These are phyloP conservation scores for Hestina assimilis DNA, from an alignment of 1,140 invertebrate species.

Conservation along the genomic window DNA sequence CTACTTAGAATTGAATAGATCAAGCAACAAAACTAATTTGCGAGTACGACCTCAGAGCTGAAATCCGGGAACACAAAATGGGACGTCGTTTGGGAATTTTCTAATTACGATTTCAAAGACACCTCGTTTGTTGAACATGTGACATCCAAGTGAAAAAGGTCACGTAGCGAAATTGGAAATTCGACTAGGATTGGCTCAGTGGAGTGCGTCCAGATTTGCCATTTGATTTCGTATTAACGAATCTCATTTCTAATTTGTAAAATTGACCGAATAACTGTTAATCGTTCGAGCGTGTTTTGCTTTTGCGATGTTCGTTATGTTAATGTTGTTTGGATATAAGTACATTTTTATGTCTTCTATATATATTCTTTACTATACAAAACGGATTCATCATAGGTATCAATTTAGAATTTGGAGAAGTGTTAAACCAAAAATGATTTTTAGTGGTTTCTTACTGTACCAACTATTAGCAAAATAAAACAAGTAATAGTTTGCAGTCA, in stretches of 20 bases:
- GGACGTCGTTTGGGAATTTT: slow-evolving; percentile 73
- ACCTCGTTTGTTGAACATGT: slow-evolving; percentile 72
- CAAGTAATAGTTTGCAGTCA: too few species aligned
- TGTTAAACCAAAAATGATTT: too few species aligned
- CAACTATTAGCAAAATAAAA: too few species aligned
- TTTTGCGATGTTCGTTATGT: neutral
- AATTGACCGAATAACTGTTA: slow-evolving; percentile 18
- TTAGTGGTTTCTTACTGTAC: too few species aligned
- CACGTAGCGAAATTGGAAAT: slow-evolving; percentile 71
- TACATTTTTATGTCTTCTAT: too few species aligned
- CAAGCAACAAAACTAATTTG: slow-evolving; percentile 70
- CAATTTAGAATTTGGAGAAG: too few species aligned
- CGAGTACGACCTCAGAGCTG: slow-evolving; percentile 42
- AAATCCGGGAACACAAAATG: slow-evolving; percentile 56
- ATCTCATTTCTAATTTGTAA: slow-evolving; percentile 48
- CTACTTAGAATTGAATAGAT: slow-evolving; percentile 30
- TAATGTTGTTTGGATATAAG: neutral
- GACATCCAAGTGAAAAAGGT: slow-evolving; percentile 71
- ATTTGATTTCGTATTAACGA: slow-evolving; percentile 55
- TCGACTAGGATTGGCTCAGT: slow-evolving; percentile 31
- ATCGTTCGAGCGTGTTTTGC: neutral
- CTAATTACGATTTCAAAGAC: slow-evolving; percentile 78
- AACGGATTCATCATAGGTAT: too few species aligned
- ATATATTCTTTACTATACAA: too few species aligned
- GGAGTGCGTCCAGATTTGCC: slow-evolving; percentile 43